Evolutionary conservation across 1,140 invertebrate species (phyloP).

Genomic region (Anastrepha ludens): DNA sequence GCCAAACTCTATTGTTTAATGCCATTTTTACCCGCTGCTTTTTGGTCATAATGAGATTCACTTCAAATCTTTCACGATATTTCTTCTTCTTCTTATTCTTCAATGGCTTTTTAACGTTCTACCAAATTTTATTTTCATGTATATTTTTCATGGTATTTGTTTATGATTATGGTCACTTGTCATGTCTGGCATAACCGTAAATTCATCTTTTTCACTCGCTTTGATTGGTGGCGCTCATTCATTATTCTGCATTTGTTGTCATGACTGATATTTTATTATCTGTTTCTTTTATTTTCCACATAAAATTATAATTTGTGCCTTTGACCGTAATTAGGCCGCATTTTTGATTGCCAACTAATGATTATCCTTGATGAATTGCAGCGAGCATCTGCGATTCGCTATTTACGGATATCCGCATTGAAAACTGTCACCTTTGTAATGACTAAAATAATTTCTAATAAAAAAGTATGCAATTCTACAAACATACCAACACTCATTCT

Average conservation of each 20-base stretch:
- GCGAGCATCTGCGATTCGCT: too few species aligned
- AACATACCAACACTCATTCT: too few species aligned
- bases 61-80: neutral
- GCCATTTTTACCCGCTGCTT: conserved; percentile 18
- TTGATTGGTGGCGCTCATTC: neutral
- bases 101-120: neutral
- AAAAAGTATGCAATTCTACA: too few species aligned
- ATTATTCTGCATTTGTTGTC: neutral
- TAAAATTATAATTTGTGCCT: neutral
- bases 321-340: neutral
- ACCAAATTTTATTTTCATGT: neutral
- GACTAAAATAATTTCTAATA: too few species aligned
- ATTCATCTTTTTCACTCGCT: too few species aligned
- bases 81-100: neutral
- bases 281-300: neutral
- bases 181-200: too few species aligned
- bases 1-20: neutral
- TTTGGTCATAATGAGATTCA: conserved; percentile 12
- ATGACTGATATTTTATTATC: neutral
- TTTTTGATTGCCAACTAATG: neutral
- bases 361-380: too few species aligned
- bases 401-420: too few species aligned
- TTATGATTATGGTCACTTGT: neutral
- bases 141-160: neutral
- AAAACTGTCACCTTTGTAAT: too few species aligned